Evolutionary conservation across 2,113 vertebrate species (phyloP), one percentile per base, ranked within the genome.

Genomic region (Andinoacara biseriatus): DNA sequence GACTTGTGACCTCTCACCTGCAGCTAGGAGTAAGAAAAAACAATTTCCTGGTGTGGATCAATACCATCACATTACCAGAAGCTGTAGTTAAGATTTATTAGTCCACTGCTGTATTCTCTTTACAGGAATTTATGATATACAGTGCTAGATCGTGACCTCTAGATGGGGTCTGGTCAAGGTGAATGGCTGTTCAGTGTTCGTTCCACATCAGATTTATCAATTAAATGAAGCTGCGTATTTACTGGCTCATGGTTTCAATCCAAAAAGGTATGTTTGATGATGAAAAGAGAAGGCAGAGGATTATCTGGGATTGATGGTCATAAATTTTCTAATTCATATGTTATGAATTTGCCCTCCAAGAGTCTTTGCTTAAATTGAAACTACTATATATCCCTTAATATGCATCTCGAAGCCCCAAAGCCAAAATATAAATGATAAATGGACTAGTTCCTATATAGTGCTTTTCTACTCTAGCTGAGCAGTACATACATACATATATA

Each of bases 21-120:
- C 78, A 40, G 60, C 7, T 17, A 84, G 52, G 18, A 31, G 74
- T 59, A 76, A 61, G 49, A 57, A 79, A 82, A 84, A 82, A 89
- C 74, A 43, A 87, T 90, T 85, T 85, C 52, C 75, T 15, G 5
- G n/a, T 24, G 3, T n/a, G 63, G 78, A 93, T 93, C 90, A 74
- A 93, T 93, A 86, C 75, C 59, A 72, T 81, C 83, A 67, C 81
- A 91, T 91, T 82, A 91, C 91, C 61, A 91, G 91, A 86, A 78
- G 84, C 62, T 5, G 75, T 83, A 60, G 81, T 81, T 82, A 80
- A 80, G 86, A 87, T 86, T 83, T 78, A 91, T 90, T 31, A 35
- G 74, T 76, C n/a, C 26, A 10, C 43, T 54, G 43, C 54, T 78
- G 62, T 40, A 40, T 67, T 49, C 33, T 82, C 46, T 67, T 75